Evolutionary conservation across 2,113 vertebrate genomes (phyloP), one percentile per base, ranked within the genome.

Genomic region (Microcebus murinus): DNA sequence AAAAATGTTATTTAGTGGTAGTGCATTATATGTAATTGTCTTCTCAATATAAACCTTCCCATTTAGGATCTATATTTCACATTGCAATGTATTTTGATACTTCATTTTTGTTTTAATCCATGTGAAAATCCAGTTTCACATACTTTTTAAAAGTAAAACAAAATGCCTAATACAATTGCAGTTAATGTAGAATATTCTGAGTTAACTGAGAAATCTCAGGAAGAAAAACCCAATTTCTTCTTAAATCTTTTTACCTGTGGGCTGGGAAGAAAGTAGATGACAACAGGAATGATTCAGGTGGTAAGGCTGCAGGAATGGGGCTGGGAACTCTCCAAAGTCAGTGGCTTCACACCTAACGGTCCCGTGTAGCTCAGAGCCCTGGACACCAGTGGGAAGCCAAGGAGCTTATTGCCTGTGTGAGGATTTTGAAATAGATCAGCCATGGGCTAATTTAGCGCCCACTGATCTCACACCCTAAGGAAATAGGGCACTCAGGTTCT

Each of bases 201-300:
- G 15, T 74, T 93, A 94, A 91, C 18, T 68, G n/a, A 74, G 20
- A 92, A 42, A 42, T 80, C 68, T 97, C 61, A 48, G 14, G 63
- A 52, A 87, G 42, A 15, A 93, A 84, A 82, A 42, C 23, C 3
- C 15, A 61, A 29, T 14, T 61, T 83, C 42, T 90, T 90, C 29
- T 48, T 59, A 9, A 27, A 12, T 31, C 7, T 27, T 27, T 57
- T 74, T 68, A 11, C 36, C n/a, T 76, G 8, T 6, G 8, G 17
- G 17, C 20, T n/a, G 12, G 59, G 36, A 70, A 91, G 48, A 95
- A 89, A 55, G 29, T 15, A 61, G 42, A 15, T 17, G 25, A 61
- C 2, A 17, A 13, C 9, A 42, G 45, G 34, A 70, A 52, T 36
- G 29, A 12, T 48, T 89, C 31, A 57, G 42, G 36, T 5, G 34